Evolutionary conservation across 2,797 vertebrate species (phyloP).

Genomic region (Aplochiton taeniatus): DNA sequence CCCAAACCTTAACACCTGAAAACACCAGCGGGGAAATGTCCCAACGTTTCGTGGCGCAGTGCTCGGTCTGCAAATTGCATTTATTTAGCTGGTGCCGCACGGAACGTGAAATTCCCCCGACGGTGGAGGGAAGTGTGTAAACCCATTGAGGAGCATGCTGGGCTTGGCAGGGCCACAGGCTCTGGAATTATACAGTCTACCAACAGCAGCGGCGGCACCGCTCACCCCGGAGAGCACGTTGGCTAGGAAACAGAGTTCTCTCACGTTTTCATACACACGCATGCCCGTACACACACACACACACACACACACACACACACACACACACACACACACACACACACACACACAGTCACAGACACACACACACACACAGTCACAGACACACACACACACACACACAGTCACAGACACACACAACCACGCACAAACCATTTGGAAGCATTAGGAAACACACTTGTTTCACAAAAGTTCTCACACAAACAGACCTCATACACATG

Average conservation of each 20-base stretch:
- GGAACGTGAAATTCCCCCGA: neutral
- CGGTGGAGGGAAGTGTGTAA: slow-evolving; percentile 2
- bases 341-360: slow-evolving; percentile 12
- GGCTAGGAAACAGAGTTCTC: neutral
- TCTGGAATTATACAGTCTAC: slow-evolving; percentile 20
- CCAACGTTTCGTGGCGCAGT: too few species aligned
- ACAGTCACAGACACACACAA: slow-evolving; percentile 27
- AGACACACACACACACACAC: slow-evolving; percentile 7
- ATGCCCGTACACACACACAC: neutral
- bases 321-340: neutral
- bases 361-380: slow-evolving; percentile 8
- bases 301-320: neutral
- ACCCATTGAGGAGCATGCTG: slow-evolving; percentile 11
- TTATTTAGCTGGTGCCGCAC: slow-evolving; percentile 2
- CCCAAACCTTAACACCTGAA: too few species aligned
- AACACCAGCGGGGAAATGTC: too few species aligned
- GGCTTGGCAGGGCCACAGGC: slow-evolving; percentile 6
- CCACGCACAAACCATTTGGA: neutral
- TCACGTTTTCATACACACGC: neutral
- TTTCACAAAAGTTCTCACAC: too few species aligned
- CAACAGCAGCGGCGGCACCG: slow-evolving; percentile 8
- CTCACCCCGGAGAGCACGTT: slow-evolving; percentile 24
- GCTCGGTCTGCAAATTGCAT: neutral
- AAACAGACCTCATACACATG: too few species aligned
- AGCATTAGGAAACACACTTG: too few species aligned